phyloP scores from a whole-genome alignment of 2,888 invertebrate genomes.

The Terebella lapidaria region DNA sequence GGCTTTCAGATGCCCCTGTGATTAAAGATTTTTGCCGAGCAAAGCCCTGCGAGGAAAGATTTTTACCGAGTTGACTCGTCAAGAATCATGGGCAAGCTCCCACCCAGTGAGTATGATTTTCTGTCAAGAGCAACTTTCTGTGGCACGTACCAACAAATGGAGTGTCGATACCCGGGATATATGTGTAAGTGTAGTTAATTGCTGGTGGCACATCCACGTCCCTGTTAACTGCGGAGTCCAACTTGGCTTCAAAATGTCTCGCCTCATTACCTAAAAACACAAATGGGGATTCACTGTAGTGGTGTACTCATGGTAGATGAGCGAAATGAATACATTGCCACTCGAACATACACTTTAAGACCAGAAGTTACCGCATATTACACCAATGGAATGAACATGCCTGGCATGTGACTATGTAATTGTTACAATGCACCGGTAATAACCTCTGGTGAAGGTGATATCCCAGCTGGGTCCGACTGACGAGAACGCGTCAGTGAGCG shows the following conservation, averaged over 20 bases:
- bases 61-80: no score
- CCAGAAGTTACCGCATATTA: no score
- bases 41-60: no score
- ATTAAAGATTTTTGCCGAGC: no score
- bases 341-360: no score
- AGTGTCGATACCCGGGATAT: slow-evolving; percentile 24
- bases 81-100: no score
- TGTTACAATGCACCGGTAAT: no score
- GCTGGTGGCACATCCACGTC: slow-evolving; percentile 23
- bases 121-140: not conserved
- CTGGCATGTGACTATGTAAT: not conserved
- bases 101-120: no score
- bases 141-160: slow-evolving; percentile 30
- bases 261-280: slow-evolving; percentile 32
- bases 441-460: slow-evolving; percentile 12
- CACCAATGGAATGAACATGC: no score
- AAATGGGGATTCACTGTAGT: not conserved
- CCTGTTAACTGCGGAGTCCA: slow-evolving; percentile 25
- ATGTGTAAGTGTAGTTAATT: slow-evolving; percentile 24
- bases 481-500: slow-evolving; percentile 32
- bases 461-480: slow-evolving; percentile 31
- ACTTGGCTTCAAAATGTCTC: slow-evolving; percentile 29
- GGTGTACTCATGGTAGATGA: not conserved
- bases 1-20: no score
- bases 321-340: no score